A percentile compares a stretch with the other conserved stretches of the same genome.
phyloP scores from a whole-genome alignment of 2,888 invertebrate genomes.

The Xestobium rufovillosum region DNA sequence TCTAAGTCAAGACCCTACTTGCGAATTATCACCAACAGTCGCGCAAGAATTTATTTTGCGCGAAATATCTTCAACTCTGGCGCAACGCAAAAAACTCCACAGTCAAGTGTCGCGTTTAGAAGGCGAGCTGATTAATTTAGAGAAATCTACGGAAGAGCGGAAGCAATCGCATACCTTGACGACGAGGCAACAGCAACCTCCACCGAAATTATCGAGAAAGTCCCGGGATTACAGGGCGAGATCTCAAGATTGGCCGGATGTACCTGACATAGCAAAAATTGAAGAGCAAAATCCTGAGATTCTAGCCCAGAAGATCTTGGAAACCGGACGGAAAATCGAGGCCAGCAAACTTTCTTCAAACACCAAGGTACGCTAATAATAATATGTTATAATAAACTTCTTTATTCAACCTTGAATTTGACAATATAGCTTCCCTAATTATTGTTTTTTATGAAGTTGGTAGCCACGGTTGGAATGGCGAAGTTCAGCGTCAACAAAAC shows the following conservation, averaged over 20 bases:
- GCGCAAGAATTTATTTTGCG: slow-evolving; percentile 77
- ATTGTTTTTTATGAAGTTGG: too few species aligned
- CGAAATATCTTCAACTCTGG: slow-evolving; percentile 78
- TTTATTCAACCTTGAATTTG: too few species aligned
- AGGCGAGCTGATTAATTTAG: slow-evolving; percentile 66
- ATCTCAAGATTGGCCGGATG: slow-evolving; percentile 87
- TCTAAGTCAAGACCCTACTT: slow-evolving; percentile 48
- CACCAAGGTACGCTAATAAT: too few species aligned
- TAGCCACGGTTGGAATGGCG: too few species aligned
- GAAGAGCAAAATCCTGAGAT: slow-evolving; percentile 89
- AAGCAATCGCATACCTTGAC: slow-evolving; percentile 41
- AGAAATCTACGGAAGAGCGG: slow-evolving; percentile 61
- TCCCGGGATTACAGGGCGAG: slow-evolving; percentile 67
- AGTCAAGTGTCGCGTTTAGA: slow-evolving; percentile 74
- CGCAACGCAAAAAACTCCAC: slow-evolving; percentile 77
- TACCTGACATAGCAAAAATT: slow-evolving; percentile 83
- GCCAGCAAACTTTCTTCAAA: slow-evolving; percentile 58
- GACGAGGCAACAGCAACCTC: slow-evolving; percentile 29
- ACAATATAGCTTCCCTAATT: too few species aligned
- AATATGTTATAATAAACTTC: too few species aligned
- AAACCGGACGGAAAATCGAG: slow-evolving; percentile 83
- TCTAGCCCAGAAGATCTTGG: slow-evolving; percentile 80
- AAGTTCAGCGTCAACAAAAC: too few species aligned
- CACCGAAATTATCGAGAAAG: slow-evolving; percentile 48
- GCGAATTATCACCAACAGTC: slow-evolving; percentile 57